Evolutionary conservation across 2,888 invertebrate genomes (phyloP), one percentile per base, ranked within the genome.

Genomic region (Heliconius cydno): DNA sequence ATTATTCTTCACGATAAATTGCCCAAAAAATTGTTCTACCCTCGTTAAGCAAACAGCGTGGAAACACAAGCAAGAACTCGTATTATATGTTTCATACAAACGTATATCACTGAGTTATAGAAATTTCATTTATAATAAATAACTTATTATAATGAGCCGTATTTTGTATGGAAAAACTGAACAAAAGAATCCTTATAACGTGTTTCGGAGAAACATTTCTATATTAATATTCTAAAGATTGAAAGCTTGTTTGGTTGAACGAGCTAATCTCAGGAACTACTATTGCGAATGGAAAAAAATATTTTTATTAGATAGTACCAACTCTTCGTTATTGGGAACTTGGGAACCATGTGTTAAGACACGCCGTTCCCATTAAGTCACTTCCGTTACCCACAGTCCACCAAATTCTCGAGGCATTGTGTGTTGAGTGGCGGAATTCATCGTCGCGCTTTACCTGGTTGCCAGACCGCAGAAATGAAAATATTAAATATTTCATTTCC

Each of bases 11-110:
- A 78, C 76, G 79, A 82, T 82, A 85, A 83, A 85, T 84, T 79
- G 77, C 82, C 82, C 83, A 82, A 82, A 82, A 84, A 84, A 84
- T 81, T 81, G 80, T 81, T 82, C 80, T 77, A 77, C 79, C 80
- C 80, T 82, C 83, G 84, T 84, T 84, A 83, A 81, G 80, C 81
- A 84, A 85, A 84, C 82, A 84, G 83, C 76, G 83, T 83, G 84
- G 83, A 85, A 84, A 84, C 83, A 84, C 82, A 85, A 82, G 80
- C 81, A 83, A 84, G 83, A 83, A 83, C 77, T 82, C 79, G 73
- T 80, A 77, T 76, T 82, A 81, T 78, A 65, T 57, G 76, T 78
- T 78, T 77, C 28, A 73, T 67, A 66, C 41, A 28, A 66, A 52
- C 67, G 68, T 75, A 75, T 79, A 41, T 79, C 63, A 66, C n/a